Evolutionary conservation across 1,140 invertebrate genomes (phyloP).

Genomic region (Agrilus planipennis): DNA sequence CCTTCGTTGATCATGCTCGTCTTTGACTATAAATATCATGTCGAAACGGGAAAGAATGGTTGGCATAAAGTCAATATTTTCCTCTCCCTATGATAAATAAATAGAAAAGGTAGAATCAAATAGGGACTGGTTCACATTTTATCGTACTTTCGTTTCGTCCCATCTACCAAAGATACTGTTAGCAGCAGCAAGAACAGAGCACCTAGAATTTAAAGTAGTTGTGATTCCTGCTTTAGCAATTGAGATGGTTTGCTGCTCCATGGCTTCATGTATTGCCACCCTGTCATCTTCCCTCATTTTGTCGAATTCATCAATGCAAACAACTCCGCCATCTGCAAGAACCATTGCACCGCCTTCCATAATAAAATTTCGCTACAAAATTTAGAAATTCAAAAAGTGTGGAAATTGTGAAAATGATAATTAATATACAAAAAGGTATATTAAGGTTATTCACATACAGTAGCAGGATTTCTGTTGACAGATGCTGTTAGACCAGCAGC

Average conservation of each 20-base stretch:
- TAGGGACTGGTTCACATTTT: background rate
- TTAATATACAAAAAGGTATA: background rate
- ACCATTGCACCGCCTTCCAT: slow-evolving; percentile 99
- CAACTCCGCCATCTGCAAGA: slow-evolving; percentile 95
- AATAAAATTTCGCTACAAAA: slow-evolving; percentile 81
- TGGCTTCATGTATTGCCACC: slow-evolving; percentile 99
- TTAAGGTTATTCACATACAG: too few species aligned
- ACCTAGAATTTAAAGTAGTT: slow-evolving; percentile 95
- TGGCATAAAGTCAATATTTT: slow-evolving; percentile 99
- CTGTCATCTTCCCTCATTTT: slow-evolving; percentile 99
- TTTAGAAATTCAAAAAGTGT: slow-evolving; percentile 8
- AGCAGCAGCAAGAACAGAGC: slow-evolving; percentile 95
- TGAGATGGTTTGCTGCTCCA: slow-evolving; percentile 99
- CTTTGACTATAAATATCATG: slow-evolving; percentile 99
- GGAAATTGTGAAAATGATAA: background rate
- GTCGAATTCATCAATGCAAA: slow-evolving; percentile 99
- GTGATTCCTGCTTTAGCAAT: slow-evolving; percentile 99
- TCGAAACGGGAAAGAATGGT: slow-evolving; percentile 99
- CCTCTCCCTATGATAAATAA: slow-evolving; percentile 52
- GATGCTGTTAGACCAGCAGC: slow-evolving; percentile 98
- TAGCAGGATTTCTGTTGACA: slow-evolving; percentile 83
- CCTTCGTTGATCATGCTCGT: slow-evolving; percentile 80
- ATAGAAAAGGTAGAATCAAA: background rate
- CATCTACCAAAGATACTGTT: slow-evolving; percentile 97
- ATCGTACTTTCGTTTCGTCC: slow-evolving; percentile 82